phyloP scores from a whole-genome alignment of 2,113 vertebrate species.

The Pholis gunnellus region DNA sequence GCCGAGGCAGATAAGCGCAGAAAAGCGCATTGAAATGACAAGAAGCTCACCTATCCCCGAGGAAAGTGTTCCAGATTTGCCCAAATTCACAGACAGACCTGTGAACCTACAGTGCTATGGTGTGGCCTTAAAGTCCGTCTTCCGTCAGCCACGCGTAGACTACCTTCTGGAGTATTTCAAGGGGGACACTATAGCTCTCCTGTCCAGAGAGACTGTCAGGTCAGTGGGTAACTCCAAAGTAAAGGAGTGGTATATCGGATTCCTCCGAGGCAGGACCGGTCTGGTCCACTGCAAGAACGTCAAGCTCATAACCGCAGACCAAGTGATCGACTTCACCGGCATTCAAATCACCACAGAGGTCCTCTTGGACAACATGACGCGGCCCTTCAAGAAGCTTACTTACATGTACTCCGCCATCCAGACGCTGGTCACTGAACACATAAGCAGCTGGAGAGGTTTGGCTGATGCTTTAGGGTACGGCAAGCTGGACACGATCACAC shows the following conservation, averaged over 20 bases:
- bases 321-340: conserved; percentile 89
- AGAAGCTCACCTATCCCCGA: conserved; percentile 81
- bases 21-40: conserved; percentile 79
- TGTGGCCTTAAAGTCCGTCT: conserved; percentile 90
- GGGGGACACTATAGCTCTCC: conserved; percentile 93
- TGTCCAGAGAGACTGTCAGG: conserved; percentile 90
- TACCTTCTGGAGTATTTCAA: conserved; percentile 98
- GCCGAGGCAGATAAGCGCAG: conserved; percentile 55
- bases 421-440: conserved; percentile 89
- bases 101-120: conserved; percentile 88
- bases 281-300: conserved; percentile 95
- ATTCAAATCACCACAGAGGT: conserved; percentile 84
- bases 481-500: conserved; percentile 83
- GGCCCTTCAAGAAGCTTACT: conserved; percentile 94
- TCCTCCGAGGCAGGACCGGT: conserved; percentile 90
- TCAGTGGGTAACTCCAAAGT: conserved; percentile 93
- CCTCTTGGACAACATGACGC: conserved; percentile 90
- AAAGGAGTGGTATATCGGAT: conserved; percentile 96
- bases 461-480: conserved; percentile 90
- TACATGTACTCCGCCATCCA: conserved; percentile 95
- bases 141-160: conserved; percentile 91
- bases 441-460: conserved; percentile 90
- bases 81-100: conserved; percentile 86
- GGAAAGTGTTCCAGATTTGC: conserved; percentile 80
- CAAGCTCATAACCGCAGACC: conserved; percentile 91